Percentiles rank a stretch among this genome's conserved stretches.
Conservation (phyloP, 2,113 vertebrate species). For the Istiophorus platypterus region DNA sequence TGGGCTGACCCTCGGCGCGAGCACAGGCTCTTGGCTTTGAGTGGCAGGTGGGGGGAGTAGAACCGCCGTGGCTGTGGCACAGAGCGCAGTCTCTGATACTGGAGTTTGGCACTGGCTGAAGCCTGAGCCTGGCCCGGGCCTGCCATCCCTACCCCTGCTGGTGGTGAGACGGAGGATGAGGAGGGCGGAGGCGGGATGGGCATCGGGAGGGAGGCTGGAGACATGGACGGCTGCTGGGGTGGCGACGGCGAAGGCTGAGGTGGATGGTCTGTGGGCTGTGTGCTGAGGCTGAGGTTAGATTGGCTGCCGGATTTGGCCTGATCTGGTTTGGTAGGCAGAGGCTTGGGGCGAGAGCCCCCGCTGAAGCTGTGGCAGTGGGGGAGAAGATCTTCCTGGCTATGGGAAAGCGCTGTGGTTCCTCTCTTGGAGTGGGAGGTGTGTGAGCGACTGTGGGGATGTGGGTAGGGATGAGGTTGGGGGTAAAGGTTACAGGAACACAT, state of each 20-base stretch:
- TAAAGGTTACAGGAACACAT: slow-evolving; percentile 87
- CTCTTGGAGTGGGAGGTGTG: slow-evolving; percentile 78
- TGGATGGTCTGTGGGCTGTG: slow-evolving; percentile 85
- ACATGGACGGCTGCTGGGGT: slow-evolving; percentile 80
- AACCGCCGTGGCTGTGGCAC: slow-evolving; percentile 87
- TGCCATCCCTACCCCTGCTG: slow-evolving; percentile 75
- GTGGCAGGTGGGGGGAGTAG: slow-evolving; percentile 87
- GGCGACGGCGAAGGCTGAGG: slow-evolving; percentile 81
- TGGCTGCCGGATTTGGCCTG: slow-evolving; percentile 91
- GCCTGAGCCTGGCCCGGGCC: slow-evolving; percentile 74
- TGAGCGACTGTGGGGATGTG: slow-evolving; percentile 82
- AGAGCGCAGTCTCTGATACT: slow-evolving; percentile 88
- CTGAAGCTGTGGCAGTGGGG: slow-evolving; percentile 88
- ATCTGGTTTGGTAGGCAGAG: slow-evolving; percentile 83
- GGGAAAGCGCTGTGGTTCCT: slow-evolving; percentile 80
- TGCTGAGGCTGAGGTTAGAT: slow-evolving; percentile 92
- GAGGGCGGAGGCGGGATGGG: slow-evolving; percentile 83
- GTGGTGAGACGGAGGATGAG: slow-evolving; percentile 80
- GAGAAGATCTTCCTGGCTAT: slow-evolving; percentile 90
- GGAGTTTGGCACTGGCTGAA: slow-evolving; percentile 86
- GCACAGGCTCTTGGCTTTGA: slow-evolving; percentile 91
- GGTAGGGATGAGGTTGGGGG: slow-evolving; percentile 85
- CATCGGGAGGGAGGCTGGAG: slow-evolving; percentile 82
- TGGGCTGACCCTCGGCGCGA: slow-evolving; percentile 92
- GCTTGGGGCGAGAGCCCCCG: slow-evolving; percentile 81